Base-by-base conservation (phyloP, 1,140 invertebrate genomes). In the Nasonia vitripennis region DNA sequence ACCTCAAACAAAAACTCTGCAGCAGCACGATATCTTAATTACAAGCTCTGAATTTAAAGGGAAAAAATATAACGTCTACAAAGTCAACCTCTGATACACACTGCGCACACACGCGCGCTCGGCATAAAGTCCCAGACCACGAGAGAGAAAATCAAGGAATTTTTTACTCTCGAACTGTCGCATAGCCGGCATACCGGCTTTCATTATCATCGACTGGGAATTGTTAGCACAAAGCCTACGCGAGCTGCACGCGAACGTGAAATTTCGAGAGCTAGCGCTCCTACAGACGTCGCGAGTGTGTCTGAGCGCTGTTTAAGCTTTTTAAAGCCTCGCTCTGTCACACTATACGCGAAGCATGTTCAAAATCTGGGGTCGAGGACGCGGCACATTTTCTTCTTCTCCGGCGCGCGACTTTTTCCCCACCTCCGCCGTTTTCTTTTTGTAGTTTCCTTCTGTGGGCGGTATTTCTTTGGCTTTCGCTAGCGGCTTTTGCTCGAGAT, bases 311-410 rank as follows among this genome's bases (percentile, higher is more conserved):
- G 70, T 73, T 81, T 81, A 81, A 81, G 81, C 81, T 83, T 83
- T 74, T 75, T 62, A 83, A 81, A 75, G 71, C 45, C 14, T 31
- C 41, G 68, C n/a, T 20, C 41, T 73, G 27, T 27, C 27, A 27
- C 68, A 73, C 80, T 51, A 41, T 37, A 23, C 55, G 45, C 23
- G 14, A 6, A 48, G 62, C 68, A 45, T 81, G 14, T 45, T 81
- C 73, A 75, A 41, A 83, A 75, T 62, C 81, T 75, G 71, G 62
- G 81, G 81, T 83, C 81, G 71, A 83, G 81, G 81, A 67, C 51
- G 48, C 48, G 81, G 20, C 71, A 83, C 27, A 83, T 62, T 83
- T 83, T 75, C 41, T 41, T 45, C 31, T 11, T 37, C 5, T 37
- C 5, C 48, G n/a, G n/a, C 55, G 9, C 55, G 20, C 17, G 31